These are phyloP conservation scores for Pseudoips prasinana DNA, from an alignment of 2,888 invertebrate genomes.

Conservation along the genomic window DNA sequence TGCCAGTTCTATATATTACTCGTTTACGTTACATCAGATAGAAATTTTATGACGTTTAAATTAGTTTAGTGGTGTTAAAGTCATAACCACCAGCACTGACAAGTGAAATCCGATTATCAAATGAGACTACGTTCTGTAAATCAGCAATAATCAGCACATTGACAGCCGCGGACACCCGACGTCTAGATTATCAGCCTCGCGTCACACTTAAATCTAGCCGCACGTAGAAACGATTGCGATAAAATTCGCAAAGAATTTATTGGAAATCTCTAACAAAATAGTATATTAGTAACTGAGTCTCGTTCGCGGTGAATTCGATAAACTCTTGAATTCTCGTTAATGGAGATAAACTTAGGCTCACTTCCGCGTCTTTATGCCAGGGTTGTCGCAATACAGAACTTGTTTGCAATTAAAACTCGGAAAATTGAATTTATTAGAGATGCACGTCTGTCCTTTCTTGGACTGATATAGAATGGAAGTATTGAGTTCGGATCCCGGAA, in stretches of 20 bases:
- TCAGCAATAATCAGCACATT: too few relatives aligned
- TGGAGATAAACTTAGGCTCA: slow-evolving; percentile 28
- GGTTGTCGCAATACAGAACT: slow-evolving; percentile 24
- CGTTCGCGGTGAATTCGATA: slow-evolving; percentile 23
- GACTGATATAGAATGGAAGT: slow-evolving; percentile 28
- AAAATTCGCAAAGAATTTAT: slow-evolving; percentile 2
- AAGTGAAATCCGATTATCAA: too few relatives aligned
- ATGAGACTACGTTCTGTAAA: too few relatives aligned
- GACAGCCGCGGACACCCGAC: too few relatives aligned
- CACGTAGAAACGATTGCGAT: neutral
- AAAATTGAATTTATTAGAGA: slow-evolving; percentile 32
- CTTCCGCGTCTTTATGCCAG: slow-evolving; percentile 23
- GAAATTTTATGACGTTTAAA: too few relatives aligned
- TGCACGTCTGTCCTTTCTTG: slow-evolving; percentile 22
- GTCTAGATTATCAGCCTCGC: too few relatives aligned
- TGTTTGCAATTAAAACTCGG: slow-evolving; percentile 33
- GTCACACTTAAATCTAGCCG: too few relatives aligned
- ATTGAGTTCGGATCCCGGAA: slow-evolving; percentile 16
- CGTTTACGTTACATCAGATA: too few relatives aligned
- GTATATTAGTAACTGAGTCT: slow-evolving; percentile 11
- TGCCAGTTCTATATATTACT: too few relatives aligned
- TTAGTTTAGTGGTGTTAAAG: too few relatives aligned
- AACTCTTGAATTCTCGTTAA: slow-evolving; percentile 23
- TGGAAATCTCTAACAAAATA: slow-evolving; percentile 8
- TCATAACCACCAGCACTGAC: too few relatives aligned